phyloP scores from a whole-genome alignment of 2,797 vertebrate species.

The Sebastes taczanowskii region DNA sequence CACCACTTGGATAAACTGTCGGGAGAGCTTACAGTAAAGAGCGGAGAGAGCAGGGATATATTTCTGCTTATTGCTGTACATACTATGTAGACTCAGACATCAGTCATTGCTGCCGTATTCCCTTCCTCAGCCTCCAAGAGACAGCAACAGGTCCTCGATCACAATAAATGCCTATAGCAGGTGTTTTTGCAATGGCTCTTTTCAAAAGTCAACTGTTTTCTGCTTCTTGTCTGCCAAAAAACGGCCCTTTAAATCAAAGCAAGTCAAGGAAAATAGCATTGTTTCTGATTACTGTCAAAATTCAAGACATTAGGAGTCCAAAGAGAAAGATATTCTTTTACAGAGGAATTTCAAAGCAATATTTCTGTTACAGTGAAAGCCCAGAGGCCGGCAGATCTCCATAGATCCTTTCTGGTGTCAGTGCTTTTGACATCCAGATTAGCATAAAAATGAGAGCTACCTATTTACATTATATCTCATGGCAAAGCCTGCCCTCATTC shows the following conservation, averaged over 20 bases:
- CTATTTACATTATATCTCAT: slow-evolving; percentile 5
- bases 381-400: background rate
- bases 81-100: slow-evolving; percentile 46
- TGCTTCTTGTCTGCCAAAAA: background rate
- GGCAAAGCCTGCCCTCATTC: background rate
- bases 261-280: slow-evolving; percentile 15
- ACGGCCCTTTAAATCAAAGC: slow-evolving; percentile 43
- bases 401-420: slow-evolving; percentile 24
- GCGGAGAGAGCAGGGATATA: background rate
- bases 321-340: slow-evolving; percentile 13
- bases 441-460: slow-evolving; percentile 11
- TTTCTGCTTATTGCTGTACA: slow-evolving; percentile 38
- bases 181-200: slow-evolving; percentile 45
- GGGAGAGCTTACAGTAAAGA: slow-evolving; percentile 1
- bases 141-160: slow-evolving; percentile 59
- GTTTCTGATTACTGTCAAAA: slow-evolving; percentile 41
- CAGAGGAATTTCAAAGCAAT: slow-evolving; percentile 8
- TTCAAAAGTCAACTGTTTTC: slow-evolving; percentile 30
- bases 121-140: slow-evolving; percentile 7
- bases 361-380: slow-evolving; percentile 13
- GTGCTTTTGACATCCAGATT: slow-evolving; percentile 15
- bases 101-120: slow-evolving; percentile 39
- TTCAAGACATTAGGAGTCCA: slow-evolving; percentile 3
- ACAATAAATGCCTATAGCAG: slow-evolving; percentile 50
- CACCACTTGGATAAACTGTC: slow-evolving; percentile 63